phyloP scores from a whole-genome alignment of 2,113 vertebrate genomes.

The Elanoides forficatus region DNA sequence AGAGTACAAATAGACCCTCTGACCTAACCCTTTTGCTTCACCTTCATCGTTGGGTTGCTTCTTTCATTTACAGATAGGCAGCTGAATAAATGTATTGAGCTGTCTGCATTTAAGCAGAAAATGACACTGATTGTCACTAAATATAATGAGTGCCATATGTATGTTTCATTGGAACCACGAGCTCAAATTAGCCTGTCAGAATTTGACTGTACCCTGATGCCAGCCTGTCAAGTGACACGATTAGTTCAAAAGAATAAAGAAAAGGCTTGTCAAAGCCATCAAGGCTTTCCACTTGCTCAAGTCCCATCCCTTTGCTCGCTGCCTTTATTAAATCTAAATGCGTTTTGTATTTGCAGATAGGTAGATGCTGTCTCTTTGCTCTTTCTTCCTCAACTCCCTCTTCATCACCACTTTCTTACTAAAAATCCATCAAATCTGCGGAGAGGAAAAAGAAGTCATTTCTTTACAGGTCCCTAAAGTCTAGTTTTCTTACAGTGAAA shows the following conservation, averaged over 20 bases:
- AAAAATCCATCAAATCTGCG: not conserved
- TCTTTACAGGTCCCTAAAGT: not conserved
- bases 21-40: not conserved
- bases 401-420: not conserved
- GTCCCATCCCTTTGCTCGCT: not conserved
- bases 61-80: slow-evolving; percentile 12
- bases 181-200: slow-evolving; percentile 77
- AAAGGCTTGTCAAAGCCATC: slow-evolving; percentile 64
- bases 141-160: slow-evolving; percentile 59
- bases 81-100: slow-evolving; percentile 25
- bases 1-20: not conserved
- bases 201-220: slow-evolving; percentile 55
- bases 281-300: slow-evolving; percentile 9
- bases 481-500: not conserved
- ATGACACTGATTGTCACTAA: slow-evolving; percentile 76
- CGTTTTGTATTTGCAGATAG: slow-evolving; percentile 7
- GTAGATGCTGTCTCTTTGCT: not conserved
- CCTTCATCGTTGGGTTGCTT: not conserved
- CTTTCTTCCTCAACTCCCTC: not conserved
- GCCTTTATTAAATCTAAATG: slow-evolving; percentile 54
- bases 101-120: slow-evolving; percentile 61
- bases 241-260: slow-evolving; percentile 71
- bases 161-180: slow-evolving; percentile 61
- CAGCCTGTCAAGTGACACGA: slow-evolving; percentile 69
- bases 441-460: not conserved